Conservation (phyloP, 2,888 invertebrate genomes). For the Busseola fusca region DNA sequence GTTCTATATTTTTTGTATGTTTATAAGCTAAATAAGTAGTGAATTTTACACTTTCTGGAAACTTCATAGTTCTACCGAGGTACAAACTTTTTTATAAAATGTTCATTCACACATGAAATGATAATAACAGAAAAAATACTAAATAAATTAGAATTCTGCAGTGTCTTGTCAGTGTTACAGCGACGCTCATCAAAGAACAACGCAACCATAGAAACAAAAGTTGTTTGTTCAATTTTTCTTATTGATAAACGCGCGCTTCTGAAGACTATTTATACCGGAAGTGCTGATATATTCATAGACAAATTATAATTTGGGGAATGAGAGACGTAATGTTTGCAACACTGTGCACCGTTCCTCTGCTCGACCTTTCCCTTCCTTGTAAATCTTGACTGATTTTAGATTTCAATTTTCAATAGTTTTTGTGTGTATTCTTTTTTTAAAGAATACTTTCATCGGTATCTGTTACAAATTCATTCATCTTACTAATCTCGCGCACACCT, state of each 20-base stretch:
- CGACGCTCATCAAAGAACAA: conserved; percentile 12
- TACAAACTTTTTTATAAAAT: background rate
- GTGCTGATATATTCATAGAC: conserved; percentile 36
- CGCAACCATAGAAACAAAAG: conserved; percentile 47
- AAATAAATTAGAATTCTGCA: background rate
- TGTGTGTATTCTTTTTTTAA: background rate
- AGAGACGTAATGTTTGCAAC: conserved; percentile 20
- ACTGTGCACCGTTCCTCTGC: background rate
- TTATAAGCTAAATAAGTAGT: conserved; percentile 84
- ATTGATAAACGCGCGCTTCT: conserved; percentile 8
- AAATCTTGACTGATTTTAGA: background rate
- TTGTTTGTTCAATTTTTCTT: conserved; percentile 27
- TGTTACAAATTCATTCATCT: background rate
- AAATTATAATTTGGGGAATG: conserved; percentile 15
- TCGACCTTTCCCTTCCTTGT: background rate
- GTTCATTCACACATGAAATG: background rate
- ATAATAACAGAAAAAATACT: background rate
- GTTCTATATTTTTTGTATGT: conserved; percentile 77
- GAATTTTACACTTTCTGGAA: conserved; percentile 79
- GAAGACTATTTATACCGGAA: conserved; percentile 31
- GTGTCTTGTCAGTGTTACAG: background rate
- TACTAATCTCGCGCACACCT: too few species aligned
- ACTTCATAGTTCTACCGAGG: conserved; percentile 65
- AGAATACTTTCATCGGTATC: background rate
- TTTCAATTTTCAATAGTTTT: background rate